Percentiles rank a stretch among this genome's conserved stretches.
phyloP scores from a whole-genome alignment of 2,113 vertebrate genomes.

The Ascaphus truei region DNA sequence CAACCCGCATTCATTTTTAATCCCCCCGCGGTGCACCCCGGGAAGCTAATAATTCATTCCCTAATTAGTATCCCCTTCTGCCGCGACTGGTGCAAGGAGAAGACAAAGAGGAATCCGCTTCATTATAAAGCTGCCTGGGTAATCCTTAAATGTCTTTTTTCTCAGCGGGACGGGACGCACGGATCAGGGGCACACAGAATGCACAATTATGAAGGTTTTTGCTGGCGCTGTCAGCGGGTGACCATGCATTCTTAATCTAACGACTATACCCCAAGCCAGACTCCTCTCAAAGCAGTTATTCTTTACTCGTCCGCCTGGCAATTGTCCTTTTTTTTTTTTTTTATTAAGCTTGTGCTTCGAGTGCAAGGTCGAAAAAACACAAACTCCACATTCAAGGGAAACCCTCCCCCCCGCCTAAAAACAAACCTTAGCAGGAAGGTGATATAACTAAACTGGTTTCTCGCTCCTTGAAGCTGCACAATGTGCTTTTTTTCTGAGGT shows the following conservation, averaged over 20 bases:
- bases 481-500: background rate
- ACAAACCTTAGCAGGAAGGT: background rate
- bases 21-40: constrained; percentile 76
- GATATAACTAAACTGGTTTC: background rate
- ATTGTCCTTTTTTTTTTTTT: background rate
- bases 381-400: constrained; percentile 11
- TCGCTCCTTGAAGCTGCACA: background rate
- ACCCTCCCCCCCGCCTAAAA: background rate
- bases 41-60: constrained; percentile 82
- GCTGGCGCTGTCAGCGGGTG: constrained; percentile 31
- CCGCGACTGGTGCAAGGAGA: constrained; percentile 68
- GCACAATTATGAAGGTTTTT: constrained; percentile 57
- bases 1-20: constrained; percentile 72
- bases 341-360: too few species aligned
- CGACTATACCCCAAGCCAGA: constrained; percentile 37
- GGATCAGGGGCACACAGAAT: constrained; percentile 49
- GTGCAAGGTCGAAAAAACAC: too few species aligned
- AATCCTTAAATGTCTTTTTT: constrained; percentile 67
- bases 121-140: constrained; percentile 64
- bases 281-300: constrained; percentile 16
- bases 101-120: constrained; percentile 66
- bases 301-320: constrained; percentile 21
- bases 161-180: constrained; percentile 59
- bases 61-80: constrained; percentile 80
- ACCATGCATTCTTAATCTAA: constrained; percentile 46